A percentile compares a stretch with the other conserved stretches of the same genome.
Evolutionary conservation across 2,888 invertebrate genomes (phyloP).

Genomic region (Epiperipatus broadwayi): DNA sequence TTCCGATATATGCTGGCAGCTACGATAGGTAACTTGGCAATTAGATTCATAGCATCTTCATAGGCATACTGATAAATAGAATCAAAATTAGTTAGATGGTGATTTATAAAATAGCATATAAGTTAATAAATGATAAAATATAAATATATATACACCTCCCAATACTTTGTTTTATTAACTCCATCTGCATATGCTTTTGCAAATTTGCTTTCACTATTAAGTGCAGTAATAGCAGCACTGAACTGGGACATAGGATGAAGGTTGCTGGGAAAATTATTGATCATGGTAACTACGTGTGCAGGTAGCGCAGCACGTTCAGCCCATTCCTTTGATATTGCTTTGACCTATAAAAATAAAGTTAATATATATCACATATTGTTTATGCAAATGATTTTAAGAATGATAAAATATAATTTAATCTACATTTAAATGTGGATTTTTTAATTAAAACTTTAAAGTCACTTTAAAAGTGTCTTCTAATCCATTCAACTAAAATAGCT

Average conservation of each 20-base stretch:
- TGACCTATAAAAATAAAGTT: slow-evolving; percentile 23
- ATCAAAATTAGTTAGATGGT: slow-evolving; percentile 5
- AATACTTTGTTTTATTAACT: slow-evolving; percentile 68
- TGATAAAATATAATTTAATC: slow-evolving; percentile 3
- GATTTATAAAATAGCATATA: not conserved
- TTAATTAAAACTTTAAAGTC: slow-evolving; percentile 6
- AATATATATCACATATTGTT: too few species aligned
- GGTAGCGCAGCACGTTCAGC: slow-evolving; percentile 69
- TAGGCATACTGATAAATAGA: slow-evolving; percentile 42
- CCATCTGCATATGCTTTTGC: slow-evolving; percentile 72
- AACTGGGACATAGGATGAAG: slow-evolving; percentile 91
- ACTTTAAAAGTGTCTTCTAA: too few species aligned
- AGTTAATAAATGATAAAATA: slow-evolving; percentile 8
- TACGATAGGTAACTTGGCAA: slow-evolving; percentile 79
- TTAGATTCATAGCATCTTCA: slow-evolving; percentile 83
- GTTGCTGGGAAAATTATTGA: slow-evolving; percentile 70
- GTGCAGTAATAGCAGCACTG: slow-evolving; percentile 67
- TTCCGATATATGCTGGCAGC: slow-evolving; percentile 88
- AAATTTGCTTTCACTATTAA: slow-evolving; percentile 80
- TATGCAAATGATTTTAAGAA: slow-evolving; percentile 1
- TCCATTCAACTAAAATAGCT: too few species aligned
- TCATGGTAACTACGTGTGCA: slow-evolving; percentile 71
- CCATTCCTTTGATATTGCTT: slow-evolving; percentile 58
- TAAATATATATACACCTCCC: slow-evolving; percentile 44
- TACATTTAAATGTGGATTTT: slow-evolving; percentile 8